Evolutionary conservation across 1,140 invertebrate species (phyloP), one percentile per base, ranked within the genome.

Genomic region (Drosophila burlai): DNA sequence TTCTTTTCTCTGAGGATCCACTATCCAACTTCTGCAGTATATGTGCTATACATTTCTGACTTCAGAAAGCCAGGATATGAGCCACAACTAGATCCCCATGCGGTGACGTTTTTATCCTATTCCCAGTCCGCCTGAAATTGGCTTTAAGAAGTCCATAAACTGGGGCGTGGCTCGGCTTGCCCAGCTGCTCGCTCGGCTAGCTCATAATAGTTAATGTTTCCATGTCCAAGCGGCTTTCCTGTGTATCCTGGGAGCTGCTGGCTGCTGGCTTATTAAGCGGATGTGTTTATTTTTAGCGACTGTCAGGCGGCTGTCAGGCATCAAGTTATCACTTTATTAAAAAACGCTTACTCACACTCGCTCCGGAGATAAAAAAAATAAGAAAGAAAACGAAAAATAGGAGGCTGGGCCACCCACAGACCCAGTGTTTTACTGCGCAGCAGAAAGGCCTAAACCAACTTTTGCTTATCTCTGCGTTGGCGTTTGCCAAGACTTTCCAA

Each of bases 271-370:
- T 82, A 82, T 73, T 78, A 78, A 74, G 64, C 68, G 63, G 64
- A 67, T 87, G 73, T 79, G 66, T 87, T 81, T 85, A 85, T 85
- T 85, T 85, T 81, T 81, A 78, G 82, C 68, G 71, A 81, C 80
- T 78, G 75, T 78, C 76, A 78, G 76, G 65, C 76, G 58, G 65
- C 76, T 81, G 82, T 85, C 78, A 68, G 74, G 65, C 82, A 81
- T 81, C 82, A 85, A 81, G 82, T 85, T 84, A 84, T 85, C 82
- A 85, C 83, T 85, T 85, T 85, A 85, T 85, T 85, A 85, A 85
- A 85, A 85, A 85, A 78, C 82, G 82, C 82, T 85, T 85, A 82
- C 80, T 82, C 80, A 82, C 80, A 72, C 78, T 81, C 71, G 59
- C 40, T 38, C 43, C 21, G 11, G n/a, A 50, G 67, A 34, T 46